phyloP scores from a whole-genome alignment of 2,113 vertebrate genomes.

The Pandion haliaetus region DNA sequence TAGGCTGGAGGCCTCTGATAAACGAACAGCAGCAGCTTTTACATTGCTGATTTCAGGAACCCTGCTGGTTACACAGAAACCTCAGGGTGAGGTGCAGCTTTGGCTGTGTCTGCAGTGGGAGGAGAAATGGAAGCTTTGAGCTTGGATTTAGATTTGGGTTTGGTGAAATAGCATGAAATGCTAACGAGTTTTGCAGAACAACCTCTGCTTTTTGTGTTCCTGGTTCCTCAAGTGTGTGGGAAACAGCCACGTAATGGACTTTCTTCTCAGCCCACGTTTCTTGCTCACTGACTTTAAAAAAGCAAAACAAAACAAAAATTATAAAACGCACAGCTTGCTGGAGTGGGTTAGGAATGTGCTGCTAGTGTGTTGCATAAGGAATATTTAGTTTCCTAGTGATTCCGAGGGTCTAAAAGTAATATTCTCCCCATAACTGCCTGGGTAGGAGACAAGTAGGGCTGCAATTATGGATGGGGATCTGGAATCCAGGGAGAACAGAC shows the following conservation, averaged over 20 bases:
- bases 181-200: background rate
- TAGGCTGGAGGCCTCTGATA: background rate
- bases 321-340: conserved; percentile 31
- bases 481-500: background rate
- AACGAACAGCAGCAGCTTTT: conserved; percentile 11
- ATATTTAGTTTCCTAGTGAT: background rate
- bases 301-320: background rate
- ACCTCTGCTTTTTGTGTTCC: conserved; percentile 55
- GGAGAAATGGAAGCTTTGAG: background rate
- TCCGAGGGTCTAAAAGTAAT: background rate
- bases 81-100: background rate
- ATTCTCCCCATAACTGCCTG: background rate
- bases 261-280: conserved; percentile 52
- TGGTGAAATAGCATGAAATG: conserved; percentile 24
- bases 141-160: background rate
- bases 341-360: conserved; percentile 22
- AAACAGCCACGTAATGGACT: conserved; percentile 53
- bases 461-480: background rate
- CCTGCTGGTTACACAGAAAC: conserved; percentile 3
- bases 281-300: conserved; percentile 47
- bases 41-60: conserved; percentile 13
- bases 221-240: conserved; percentile 53
- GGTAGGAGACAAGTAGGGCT: background rate
- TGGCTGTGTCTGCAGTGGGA: background rate
- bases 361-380: conserved; percentile 12